Conservation (phyloP, 2,888 invertebrate genomes). For the Malachius bipustulatus region DNA sequence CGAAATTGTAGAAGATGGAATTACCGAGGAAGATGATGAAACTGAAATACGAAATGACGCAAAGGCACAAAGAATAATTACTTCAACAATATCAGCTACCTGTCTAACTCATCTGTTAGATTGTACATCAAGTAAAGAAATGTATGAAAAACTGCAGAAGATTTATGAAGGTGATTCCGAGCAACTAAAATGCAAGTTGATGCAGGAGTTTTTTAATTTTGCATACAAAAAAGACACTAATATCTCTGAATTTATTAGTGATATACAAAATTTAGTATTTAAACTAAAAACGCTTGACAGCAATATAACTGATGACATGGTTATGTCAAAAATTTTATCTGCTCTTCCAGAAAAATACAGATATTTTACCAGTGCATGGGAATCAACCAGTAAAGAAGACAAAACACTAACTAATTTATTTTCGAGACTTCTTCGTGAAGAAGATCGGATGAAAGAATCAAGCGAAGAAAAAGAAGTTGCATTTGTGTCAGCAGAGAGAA, state of each 20-base stretch:
- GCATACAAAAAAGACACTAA: background rate
- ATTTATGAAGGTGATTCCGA: slow-evolving; percentile 1
- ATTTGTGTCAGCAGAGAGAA: background rate
- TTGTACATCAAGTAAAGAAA: background rate
- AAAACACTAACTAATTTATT: too few species aligned
- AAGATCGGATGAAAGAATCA: too few species aligned
- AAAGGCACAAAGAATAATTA: background rate
- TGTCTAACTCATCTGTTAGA: slow-evolving; percentile 1
- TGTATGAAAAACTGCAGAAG: background rate
- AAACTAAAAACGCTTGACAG: slow-evolving; percentile 10
- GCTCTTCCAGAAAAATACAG: too few species aligned
- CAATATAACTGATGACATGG: too few species aligned
- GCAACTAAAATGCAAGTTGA: slow-evolving; percentile 5
- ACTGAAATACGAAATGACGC: background rate
- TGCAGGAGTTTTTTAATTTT: slow-evolving; percentile 7
- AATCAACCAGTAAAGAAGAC: too few species aligned
- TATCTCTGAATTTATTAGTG: slow-evolving; percentile 7
- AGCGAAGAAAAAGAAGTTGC: too few species aligned
- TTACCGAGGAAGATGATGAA: background rate
- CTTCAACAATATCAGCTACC: background rate
- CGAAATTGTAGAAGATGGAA: slow-evolving; percentile 1
- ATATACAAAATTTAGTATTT: too few species aligned
- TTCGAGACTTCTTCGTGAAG: too few species aligned
- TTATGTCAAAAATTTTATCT: too few species aligned
- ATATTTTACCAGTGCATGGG: too few species aligned